phyloP scores from a whole-genome alignment of 2,797 vertebrate species.

The Cyprinella venusta region DNA sequence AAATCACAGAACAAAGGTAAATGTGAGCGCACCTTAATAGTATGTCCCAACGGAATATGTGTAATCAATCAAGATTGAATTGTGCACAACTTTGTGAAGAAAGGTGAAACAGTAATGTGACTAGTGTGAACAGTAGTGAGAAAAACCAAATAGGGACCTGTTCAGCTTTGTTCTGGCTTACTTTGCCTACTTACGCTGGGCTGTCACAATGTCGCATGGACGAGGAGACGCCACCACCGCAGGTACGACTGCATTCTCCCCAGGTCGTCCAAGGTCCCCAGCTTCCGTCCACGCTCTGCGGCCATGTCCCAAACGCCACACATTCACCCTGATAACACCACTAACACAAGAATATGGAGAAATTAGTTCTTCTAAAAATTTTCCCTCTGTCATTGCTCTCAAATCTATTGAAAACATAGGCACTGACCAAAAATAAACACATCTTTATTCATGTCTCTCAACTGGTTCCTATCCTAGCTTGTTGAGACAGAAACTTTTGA shows the following conservation, averaged over 20 bases:
- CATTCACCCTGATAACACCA: constrained; percentile 99
- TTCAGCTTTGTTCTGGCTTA: constrained; percentile 93
- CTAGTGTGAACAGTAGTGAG: neutral
- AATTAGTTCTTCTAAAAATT: neutral
- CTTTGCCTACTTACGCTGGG: constrained; percentile 99
- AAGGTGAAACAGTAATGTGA: neutral
- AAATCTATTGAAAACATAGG: neutral
- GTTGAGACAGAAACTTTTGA: too few species aligned
- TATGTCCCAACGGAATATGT: neutral
- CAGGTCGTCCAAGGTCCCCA: constrained; percentile 97
- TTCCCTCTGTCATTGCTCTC: neutral
- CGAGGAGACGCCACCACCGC: constrained; percentile 96
- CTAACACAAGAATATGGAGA: constrained; percentile 70
- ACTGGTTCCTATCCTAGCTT: too few species aligned
- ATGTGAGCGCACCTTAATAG: too few species aligned
- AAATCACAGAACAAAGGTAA: too few species aligned
- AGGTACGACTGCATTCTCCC: constrained; percentile 98
- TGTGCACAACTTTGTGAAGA: neutral
- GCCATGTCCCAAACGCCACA: constrained; percentile 93
- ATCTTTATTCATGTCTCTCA: too few species aligned
- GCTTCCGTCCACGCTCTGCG: constrained; percentile 90
- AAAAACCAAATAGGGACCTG: constrained; percentile 54
- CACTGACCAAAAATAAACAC: neutral
- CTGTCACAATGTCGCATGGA: constrained; percentile 99
- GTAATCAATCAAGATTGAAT: neutral